Conservation (phyloP, 92 coral and sea anemone species). For the Epizoanthus illoricatus region DNA sequence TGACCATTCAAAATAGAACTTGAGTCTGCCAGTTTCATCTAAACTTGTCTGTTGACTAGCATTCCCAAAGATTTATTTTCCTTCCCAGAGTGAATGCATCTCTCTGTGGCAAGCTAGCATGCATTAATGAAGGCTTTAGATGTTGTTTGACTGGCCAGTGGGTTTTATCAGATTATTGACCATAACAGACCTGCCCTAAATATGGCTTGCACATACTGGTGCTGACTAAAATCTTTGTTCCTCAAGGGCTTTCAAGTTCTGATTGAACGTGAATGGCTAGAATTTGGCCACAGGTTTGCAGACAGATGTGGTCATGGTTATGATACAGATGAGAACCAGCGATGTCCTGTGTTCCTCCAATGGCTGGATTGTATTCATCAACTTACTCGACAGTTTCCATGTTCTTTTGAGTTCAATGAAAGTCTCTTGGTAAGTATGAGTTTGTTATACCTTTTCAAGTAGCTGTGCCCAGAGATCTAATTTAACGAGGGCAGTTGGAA, state of each 20-base stretch:
- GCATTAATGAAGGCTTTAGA: too few relatives aligned
- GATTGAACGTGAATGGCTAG: slow-evolving; percentile 94
- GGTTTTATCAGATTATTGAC: background rate
- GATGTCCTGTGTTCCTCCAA: slow-evolving; percentile 95
- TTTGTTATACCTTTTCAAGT: background rate
- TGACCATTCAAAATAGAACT: too few relatives aligned
- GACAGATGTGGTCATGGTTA: slow-evolving; percentile 96
- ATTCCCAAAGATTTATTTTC: too few relatives aligned
- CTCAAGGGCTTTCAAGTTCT: slow-evolving; percentile 88
- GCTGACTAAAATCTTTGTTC: background rate
- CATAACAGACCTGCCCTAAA: background rate
- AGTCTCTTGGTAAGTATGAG: slow-evolving; percentile 72
- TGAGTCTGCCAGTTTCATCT: too few relatives aligned
- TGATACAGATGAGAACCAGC: slow-evolving; percentile 74
- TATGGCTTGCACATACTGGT: background rate
- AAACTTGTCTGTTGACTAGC: too few relatives aligned
- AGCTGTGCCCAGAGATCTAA: too few relatives aligned
- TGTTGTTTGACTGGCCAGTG: too few relatives aligned
- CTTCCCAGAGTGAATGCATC: too few relatives aligned
- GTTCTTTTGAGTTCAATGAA: slow-evolving; percentile 97
- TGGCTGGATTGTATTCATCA: slow-evolving; percentile 98
- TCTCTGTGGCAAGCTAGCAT: too few relatives aligned
- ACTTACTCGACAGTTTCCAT: slow-evolving; percentile 88
- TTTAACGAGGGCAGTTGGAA: too few relatives aligned
- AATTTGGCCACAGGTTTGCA: slow-evolving; percentile 96